Conservation (phyloP, 2,797 vertebrate species). For the Apodemus agrarius region DNA sequence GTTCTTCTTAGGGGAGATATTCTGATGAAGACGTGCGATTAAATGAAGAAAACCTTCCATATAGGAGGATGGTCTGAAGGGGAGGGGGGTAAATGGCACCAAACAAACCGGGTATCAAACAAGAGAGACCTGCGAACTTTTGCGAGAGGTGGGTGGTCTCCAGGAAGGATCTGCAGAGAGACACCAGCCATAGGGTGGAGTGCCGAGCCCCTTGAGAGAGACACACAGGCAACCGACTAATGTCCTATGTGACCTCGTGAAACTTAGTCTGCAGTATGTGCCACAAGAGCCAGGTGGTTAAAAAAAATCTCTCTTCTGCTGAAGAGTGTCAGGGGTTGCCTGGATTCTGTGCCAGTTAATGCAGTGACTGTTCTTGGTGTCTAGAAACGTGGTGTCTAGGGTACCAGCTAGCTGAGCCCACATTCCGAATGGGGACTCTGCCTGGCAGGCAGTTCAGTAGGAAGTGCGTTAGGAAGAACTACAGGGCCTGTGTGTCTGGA, state of each 20-base stretch:
- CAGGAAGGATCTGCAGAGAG: not conserved
- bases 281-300: not conserved
- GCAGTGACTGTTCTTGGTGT: not conserved
- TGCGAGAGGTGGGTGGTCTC: not conserved
- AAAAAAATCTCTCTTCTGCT: not conserved
- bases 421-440: not conserved
- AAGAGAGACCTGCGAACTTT: not conserved
- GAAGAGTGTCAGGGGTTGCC: not conserved
- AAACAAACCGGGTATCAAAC: not conserved
- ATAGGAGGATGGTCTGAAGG: not conserved
- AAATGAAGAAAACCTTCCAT: not conserved
- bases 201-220: not conserved
- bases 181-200: accelerated
- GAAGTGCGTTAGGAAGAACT: not conserved
- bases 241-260: not conserved
- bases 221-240: not conserved
- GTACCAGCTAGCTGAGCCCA: not conserved
- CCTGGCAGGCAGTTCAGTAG: not conserved
- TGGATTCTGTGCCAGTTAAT: not conserved
- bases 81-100: not conserved
- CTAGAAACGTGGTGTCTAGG: not conserved
- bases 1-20: not conserved
- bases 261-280: not conserved
- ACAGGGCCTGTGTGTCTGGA: not conserved
- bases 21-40: not conserved